Evolutionary conservation across 1,140 invertebrate species (phyloP).

Genomic region (Piezodorus guildinii): DNA sequence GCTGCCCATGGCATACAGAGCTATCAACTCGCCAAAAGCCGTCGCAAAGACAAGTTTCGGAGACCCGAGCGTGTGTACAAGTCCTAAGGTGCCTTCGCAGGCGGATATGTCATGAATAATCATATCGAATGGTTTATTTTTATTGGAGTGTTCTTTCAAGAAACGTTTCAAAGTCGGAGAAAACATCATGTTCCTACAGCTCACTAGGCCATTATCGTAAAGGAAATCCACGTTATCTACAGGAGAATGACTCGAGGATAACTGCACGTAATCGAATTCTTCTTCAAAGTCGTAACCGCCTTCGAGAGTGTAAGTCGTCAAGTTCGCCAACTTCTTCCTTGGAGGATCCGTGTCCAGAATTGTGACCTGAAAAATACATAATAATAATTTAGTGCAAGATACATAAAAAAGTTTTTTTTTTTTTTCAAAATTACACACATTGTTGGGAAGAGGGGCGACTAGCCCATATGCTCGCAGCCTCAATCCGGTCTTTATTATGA

Average conservation of each 20-base stretch:
- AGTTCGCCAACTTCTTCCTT: too few species aligned
- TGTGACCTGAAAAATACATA: too few species aligned
- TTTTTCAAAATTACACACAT: too few species aligned
- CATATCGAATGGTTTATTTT: neutral
- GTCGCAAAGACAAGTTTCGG: conserved; percentile 34
- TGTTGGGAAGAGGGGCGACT: too few species aligned
- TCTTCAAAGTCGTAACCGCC: too few species aligned
- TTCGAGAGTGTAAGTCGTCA: too few species aligned
- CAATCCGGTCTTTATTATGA: too few species aligned
- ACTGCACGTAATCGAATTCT: neutral
- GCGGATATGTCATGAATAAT: neutral
- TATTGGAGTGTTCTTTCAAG: neutral
- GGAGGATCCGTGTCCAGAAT: too few species aligned
- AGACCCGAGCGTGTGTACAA: conserved; percentile 33
- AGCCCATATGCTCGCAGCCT: too few species aligned
- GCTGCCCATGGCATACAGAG: conserved; percentile 17
- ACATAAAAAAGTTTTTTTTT: too few species aligned
- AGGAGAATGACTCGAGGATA: neutral
- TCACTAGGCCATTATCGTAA: neutral
- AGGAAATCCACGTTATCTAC: neutral
- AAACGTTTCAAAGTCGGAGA: neutral
- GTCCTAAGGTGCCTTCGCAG: conserved; percentile 22
- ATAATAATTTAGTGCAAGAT: too few species aligned
- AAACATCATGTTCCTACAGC: neutral
- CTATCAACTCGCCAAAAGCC: conserved; percentile 23